Conservation (phyloP, 2,113 vertebrate species). For the Sterrhoptilus dennistouni region DNA sequence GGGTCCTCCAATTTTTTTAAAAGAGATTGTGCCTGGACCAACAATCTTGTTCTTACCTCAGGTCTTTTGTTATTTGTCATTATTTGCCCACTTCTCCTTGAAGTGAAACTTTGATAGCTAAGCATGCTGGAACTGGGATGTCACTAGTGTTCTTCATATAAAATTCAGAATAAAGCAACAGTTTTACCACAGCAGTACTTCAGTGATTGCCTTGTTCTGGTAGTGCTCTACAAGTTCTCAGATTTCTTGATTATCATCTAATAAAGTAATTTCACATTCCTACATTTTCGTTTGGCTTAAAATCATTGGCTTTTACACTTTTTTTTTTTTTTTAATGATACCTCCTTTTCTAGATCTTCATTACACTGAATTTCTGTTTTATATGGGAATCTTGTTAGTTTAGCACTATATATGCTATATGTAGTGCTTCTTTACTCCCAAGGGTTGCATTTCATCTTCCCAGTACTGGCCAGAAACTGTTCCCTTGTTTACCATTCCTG, state of each 20-base stretch:
- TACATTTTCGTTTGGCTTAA: not conserved
- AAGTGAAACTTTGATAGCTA: not conserved
- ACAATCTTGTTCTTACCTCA: not conserved
- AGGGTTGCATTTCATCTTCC: not conserved
- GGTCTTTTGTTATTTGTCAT: not conserved
- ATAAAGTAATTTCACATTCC: not conserved
- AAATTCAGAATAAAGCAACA: not conserved
- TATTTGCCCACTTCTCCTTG: not conserved
- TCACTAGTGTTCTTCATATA: not conserved
- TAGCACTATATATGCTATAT: not conserved
- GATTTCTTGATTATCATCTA: not conserved
- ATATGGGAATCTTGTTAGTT: not conserved
- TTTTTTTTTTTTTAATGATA: not conserved
- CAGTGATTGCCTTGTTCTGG: not conserved
- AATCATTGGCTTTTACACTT: not conserved
- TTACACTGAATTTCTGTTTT: not conserved
- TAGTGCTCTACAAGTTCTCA: not conserved
- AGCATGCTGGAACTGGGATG: not conserved
- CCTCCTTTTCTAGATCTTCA: not conserved
- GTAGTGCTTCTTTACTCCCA: not conserved
- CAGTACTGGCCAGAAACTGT: not conserved
- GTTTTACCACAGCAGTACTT: not conserved
- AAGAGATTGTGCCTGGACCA: not conserved
- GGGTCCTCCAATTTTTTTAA: not conserved
- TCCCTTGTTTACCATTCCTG: not conserved